A percentile compares a stretch with the other conserved stretches of the same genome.
Evolutionary conservation across 2,113 vertebrate species (phyloP).

Genomic region (Notarius lentiginosus): DNA sequence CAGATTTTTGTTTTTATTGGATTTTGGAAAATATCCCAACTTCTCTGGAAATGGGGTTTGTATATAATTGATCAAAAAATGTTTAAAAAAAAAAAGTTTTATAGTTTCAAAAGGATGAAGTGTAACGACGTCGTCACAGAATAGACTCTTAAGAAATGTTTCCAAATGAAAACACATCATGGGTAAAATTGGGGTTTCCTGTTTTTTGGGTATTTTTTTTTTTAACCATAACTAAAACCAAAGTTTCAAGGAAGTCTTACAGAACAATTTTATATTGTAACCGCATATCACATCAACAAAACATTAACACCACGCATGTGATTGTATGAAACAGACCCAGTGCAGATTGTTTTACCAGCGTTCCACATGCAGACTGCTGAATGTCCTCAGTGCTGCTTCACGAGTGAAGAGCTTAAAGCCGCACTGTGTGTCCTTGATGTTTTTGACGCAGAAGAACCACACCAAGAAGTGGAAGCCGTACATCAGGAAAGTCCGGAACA

Average conservation of each 20-base stretch:
- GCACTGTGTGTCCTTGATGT: conserved; percentile 91
- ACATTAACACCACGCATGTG: not conserved
- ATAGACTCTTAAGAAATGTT: not conserved
- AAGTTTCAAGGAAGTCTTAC: not conserved
- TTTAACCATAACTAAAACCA: not conserved
- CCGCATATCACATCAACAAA: not conserved
- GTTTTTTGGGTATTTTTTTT: not conserved
- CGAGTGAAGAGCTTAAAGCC: conserved; percentile 96
- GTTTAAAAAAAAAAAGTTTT: not conserved
- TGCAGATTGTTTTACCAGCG: conserved; percentile 78
- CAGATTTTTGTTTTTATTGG: too few relatives aligned
- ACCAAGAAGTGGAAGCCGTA: conserved; percentile 98
- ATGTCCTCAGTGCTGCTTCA: conserved; percentile 85
- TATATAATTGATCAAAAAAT: not conserved
- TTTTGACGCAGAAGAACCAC: conserved; percentile 94
- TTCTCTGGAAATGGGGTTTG: too few relatives aligned
- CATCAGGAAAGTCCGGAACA: conserved; percentile 93
- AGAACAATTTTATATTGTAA: not conserved
- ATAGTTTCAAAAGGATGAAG: not conserved
- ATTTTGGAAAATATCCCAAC: too few relatives aligned
- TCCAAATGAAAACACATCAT: not conserved
- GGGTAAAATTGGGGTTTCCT: not conserved
- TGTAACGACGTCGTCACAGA: not conserved
- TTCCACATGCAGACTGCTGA: conserved; percentile 89
- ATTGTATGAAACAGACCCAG: not conserved